Evolutionary conservation across 2,888 invertebrate species (phyloP), one percentile per base, ranked within the genome.

Genomic region (Xanthia togata): DNA sequence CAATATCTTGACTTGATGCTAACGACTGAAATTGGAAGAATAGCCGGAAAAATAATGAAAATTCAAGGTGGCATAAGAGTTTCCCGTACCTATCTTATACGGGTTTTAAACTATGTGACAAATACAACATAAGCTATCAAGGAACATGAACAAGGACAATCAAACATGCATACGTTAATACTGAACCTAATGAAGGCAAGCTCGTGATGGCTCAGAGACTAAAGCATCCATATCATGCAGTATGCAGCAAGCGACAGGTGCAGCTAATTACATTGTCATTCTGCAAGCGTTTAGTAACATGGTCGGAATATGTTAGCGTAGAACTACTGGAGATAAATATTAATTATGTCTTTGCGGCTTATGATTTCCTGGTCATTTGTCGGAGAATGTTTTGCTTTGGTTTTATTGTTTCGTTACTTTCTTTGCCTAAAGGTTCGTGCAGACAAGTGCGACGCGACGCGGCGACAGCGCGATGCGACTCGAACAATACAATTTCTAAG

Each of bases 301-400:
- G 81, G 5, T 47, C 35, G 41, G 84, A 81, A 84, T 83, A 73
- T 38, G 26, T 65, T 67, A 79, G 47, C n/a, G 20, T 20, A 69
- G 57, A 20, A 55, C 57, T 75, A 68, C 80, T 53, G 47, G 26
- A 55, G 59, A 83, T 83, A 57, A 79, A 84, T 82, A 84, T 84
- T 81, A 70, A 82, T 70, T 70, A 35, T 70, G 63, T 64, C 65
- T 79, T 79, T 53, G 62, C 44, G 20, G 65, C 31, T 79, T 59
- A 70, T 83, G 78, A 20, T 74, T 83, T 74, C 80, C 84, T 79
- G 60, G 80, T 80, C 41, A 80, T 57, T 80, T 74, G 35, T 38
- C 26, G 26, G 20, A 20, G 79, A 53, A 55, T 35, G 23, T 35
- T 78, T 35, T 35, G 20, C 8, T 31, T 75, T 14, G 17, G 11